Percentiles rank a stretch among this genome's conserved stretches.
These are phyloP conservation scores for Pogonophryne albipinna DNA, from an alignment of 2,797 vertebrate genomes.

Conservation along the genomic window DNA sequence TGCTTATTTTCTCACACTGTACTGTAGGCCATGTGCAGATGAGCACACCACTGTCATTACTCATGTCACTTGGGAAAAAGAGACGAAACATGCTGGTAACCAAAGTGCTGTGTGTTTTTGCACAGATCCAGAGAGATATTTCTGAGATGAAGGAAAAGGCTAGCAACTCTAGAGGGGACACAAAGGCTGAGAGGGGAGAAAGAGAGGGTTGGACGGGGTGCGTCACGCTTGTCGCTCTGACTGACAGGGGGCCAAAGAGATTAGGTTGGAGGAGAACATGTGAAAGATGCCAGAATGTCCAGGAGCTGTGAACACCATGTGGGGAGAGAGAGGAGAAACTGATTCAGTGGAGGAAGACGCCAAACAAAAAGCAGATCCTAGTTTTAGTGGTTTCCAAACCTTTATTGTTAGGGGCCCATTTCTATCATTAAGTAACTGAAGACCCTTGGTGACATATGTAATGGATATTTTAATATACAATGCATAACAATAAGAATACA, in stretches of 20 bases:
- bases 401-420: no score
- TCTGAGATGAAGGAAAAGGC: slow-evolving; percentile 47
- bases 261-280: slow-evolving; percentile 39
- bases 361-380: slow-evolving; percentile 14
- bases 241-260: slow-evolving; percentile 57
- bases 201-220: slow-evolving; percentile 20
- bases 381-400: not conserved
- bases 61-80: slow-evolving; percentile 5
- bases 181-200: slow-evolving; percentile 29
- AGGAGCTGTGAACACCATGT: slow-evolving; percentile 43
- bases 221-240: slow-evolving; percentile 52
- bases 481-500: no score
- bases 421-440: no score
- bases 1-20: slow-evolving; percentile 57
- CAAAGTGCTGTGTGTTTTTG: slow-evolving; percentile 30
- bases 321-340: slow-evolving; percentile 21
- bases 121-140: slow-evolving; percentile 32
- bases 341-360: slow-evolving; percentile 32
- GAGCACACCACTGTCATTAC: slow-evolving; percentile 14
- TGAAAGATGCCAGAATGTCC: slow-evolving; percentile 46
- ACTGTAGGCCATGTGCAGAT: slow-evolving; percentile 32
- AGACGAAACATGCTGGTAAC: slow-evolving; percentile 27
- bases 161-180: slow-evolving; percentile 32
- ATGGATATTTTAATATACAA: no score
- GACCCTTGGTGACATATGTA: no score